Percentiles rank a stretch among this genome's conserved stretches.
phyloP scores from a whole-genome alignment of 1,140 invertebrate genomes.

The Drosophila triauraria region DNA sequence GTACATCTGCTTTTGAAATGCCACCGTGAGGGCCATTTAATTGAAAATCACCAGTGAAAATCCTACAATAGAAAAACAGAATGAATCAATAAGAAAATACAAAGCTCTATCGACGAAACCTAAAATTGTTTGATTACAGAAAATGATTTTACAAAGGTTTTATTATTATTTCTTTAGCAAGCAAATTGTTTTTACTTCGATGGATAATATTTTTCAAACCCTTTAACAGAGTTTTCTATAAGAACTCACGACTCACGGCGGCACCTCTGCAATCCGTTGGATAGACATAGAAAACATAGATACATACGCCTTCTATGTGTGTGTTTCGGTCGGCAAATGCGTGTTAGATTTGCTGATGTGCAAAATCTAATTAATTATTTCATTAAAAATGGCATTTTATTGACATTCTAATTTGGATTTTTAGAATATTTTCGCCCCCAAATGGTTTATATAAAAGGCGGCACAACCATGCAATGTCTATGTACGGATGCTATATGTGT shows the following conservation, averaged over 20 bases:
- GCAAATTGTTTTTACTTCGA: background rate
- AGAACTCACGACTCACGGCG: constrained; percentile 13
- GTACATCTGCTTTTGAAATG: constrained; percentile 42
- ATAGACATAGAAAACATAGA: constrained; percentile 23
- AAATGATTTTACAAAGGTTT: background rate
- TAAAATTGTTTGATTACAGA: background rate
- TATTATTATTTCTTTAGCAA: background rate
- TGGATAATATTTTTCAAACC: background rate
- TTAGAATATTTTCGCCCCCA: constrained; percentile 55
- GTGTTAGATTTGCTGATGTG: constrained; percentile 74
- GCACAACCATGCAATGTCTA: constrained; percentile 12
- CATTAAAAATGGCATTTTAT: constrained; percentile 80
- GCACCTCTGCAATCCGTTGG: constrained; percentile 16
- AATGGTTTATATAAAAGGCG: constrained; percentile 11
- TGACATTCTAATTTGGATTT: constrained; percentile 83
- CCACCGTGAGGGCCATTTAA: constrained; percentile 18
- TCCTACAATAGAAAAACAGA: background rate
- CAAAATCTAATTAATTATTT: constrained; percentile 84
- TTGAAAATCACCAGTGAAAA: constrained; percentile 10
- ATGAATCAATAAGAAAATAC: constrained; percentile 5
- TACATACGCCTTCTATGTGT: constrained; percentile 1
- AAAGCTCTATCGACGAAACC: background rate
- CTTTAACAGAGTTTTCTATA: background rate
- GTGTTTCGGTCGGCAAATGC: constrained; percentile 43
- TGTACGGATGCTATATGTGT: constrained; percentile 1